These are phyloP conservation scores for Lamellibrachia columna DNA, from an alignment of 2,888 invertebrate genomes.

Conservation along the genomic window DNA sequence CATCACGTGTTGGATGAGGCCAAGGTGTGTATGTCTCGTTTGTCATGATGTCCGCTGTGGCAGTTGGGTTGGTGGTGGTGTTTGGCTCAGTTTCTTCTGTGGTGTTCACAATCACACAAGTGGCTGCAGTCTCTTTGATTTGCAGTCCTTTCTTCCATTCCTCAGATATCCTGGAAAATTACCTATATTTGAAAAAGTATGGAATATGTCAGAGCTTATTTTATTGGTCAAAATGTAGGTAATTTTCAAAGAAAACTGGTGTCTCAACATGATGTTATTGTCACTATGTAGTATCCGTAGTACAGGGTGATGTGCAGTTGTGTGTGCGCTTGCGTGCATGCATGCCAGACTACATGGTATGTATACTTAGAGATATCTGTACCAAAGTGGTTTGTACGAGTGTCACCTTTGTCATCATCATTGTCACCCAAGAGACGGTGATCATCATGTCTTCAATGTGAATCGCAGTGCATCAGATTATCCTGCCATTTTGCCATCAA, in stretches of 20 bases:
- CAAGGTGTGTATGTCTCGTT: constrained; percentile 48
- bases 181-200: neutral
- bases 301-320: neutral
- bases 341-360: neutral
- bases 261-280: neutral
- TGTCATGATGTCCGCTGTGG: neutral
- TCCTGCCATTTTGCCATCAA: neutral
- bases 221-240: neutral
- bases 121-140: too few relatives aligned
- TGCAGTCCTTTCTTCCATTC: too few relatives aligned
- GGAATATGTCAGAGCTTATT: neutral
- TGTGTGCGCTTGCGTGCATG: neutral
- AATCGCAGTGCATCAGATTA: neutral
- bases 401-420: too few relatives aligned
- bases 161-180: too few relatives aligned
- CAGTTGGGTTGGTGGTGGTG: neutral
- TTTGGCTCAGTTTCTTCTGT: neutral
- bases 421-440: too few relatives aligned
- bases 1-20: constrained; percentile 55
- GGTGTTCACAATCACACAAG: too few relatives aligned
- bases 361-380: neutral
- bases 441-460: neutral
- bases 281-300: neutral
- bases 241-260: neutral
- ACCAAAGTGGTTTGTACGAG: too few relatives aligned